phyloP scores from a whole-genome alignment of 2,888 invertebrate genomes.

The Caradrina kadenii region DNA sequence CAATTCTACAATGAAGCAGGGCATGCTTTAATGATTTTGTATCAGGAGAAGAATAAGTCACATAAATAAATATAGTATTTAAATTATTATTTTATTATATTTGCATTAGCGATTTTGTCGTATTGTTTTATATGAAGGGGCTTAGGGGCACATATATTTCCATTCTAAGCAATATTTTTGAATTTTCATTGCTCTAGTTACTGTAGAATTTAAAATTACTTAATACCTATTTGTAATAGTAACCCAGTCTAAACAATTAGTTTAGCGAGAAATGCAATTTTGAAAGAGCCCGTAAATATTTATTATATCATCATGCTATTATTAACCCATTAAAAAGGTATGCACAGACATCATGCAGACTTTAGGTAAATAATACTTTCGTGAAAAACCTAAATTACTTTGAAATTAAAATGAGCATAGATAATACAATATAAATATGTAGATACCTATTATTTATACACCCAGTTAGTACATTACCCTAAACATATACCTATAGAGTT shows the following conservation, averaged over 20 bases:
- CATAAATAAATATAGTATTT: too few relatives aligned
- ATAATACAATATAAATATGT: too few relatives aligned
- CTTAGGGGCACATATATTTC: constrained; percentile 45
- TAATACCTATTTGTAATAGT: background rate
- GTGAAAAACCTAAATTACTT: background rate
- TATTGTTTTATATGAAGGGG: constrained; percentile 18
- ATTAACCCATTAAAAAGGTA: background rate
- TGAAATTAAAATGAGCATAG: background rate
- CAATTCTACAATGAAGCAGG: constrained; percentile 83
- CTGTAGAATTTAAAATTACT: too few relatives aligned
- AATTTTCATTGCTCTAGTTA: too few relatives aligned
- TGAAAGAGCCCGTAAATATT: background rate
- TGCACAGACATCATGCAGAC: constrained; percentile 12
- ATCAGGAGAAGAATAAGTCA: background rate
- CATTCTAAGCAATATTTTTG: background rate
- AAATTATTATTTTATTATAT: too few relatives aligned
- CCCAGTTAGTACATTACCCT: constrained; percentile 16
- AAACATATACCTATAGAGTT: background rate
- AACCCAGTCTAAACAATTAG: background rate
- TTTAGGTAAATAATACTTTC: background rate
- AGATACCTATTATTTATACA: background rate
- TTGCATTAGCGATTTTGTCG: background rate
- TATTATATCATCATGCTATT: constrained; percentile 21
- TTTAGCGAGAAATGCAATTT: background rate
- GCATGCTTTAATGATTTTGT: background rate